Percentiles rank a stretch among this genome's conserved stretches.
phyloP scores from a whole-genome alignment of 2,797 vertebrate genomes.

The Ceryle rudis region DNA sequence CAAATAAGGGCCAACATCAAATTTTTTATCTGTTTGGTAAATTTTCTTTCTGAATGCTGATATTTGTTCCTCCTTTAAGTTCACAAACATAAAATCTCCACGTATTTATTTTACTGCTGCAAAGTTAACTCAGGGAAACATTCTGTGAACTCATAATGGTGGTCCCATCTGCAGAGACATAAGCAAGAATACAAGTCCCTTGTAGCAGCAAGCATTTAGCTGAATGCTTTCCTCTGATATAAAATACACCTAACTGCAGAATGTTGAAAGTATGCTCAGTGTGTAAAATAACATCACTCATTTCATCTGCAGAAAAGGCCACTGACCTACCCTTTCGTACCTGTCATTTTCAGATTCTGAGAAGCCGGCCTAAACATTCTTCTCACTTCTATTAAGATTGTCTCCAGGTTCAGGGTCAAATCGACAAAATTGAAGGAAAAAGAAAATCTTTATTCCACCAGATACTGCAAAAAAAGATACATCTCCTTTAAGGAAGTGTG shows the following conservation, averaged over 20 bases:
- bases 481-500: neutral
- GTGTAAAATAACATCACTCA: neutral
- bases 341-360: neutral
- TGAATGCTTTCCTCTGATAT: neutral
- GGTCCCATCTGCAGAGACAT: neutral
- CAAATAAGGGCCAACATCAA: neutral
- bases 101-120: neutral
- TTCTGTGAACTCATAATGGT: neutral
- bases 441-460: neutral
- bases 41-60: neutral
- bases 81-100: neutral
- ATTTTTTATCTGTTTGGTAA: neutral
- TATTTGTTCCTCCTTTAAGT: neutral
- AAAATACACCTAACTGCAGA: neutral
- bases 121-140: neutral
- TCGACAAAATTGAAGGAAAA: fast-evolving
- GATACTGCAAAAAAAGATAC: neutral
- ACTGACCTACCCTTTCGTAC: neutral
- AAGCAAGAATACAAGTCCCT: neutral
- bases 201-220: neutral
- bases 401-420: neutral
- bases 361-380: neutral
- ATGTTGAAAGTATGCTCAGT: neutral
- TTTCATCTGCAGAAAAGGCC: neutral
- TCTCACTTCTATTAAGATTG: neutral